Conservation (phyloP, 1,140 invertebrate genomes). For the Orius insidiosus region DNA sequence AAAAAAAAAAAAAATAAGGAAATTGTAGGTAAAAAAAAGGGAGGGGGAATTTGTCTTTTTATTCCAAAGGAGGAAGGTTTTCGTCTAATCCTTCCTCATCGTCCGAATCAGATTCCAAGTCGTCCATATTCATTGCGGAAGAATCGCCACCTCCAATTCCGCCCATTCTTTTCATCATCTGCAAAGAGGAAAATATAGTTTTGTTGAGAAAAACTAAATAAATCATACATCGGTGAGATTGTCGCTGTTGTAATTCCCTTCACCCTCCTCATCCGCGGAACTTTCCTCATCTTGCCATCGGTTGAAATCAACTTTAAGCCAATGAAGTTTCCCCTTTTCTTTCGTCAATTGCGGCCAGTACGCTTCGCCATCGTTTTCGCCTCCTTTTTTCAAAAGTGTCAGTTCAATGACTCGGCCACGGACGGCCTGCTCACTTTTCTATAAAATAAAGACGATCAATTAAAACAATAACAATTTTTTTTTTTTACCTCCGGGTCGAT, state of each 20-base stretch:
- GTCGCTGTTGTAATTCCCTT: too few relatives aligned
- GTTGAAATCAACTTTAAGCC: conserved; percentile 92
- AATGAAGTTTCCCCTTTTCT: conserved; percentile 79
- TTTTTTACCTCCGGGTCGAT: conserved; percentile 60
- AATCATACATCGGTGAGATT: too few relatives aligned
- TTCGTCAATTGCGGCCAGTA: conserved; percentile 80
- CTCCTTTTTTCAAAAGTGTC: conserved; percentile 43
- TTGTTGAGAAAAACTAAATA: too few relatives aligned
- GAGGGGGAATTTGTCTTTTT: too few relatives aligned
- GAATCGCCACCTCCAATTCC: conserved; percentile 27
- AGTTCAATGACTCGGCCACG: conserved; percentile 61
- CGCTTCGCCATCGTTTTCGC: conserved; percentile 46
- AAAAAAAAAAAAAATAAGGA: too few relatives aligned
- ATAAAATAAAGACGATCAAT: conserved; percentile 20
- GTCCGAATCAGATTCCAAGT: conserved; percentile 33
- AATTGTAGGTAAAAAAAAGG: too few relatives aligned
- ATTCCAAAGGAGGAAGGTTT: too few relatives aligned
- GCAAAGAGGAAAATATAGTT: too few relatives aligned
- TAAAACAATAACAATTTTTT: too few relatives aligned
- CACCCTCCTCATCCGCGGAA: too few relatives aligned
- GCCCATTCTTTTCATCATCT: conserved; percentile 42
- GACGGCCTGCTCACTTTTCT: conserved; percentile 36
- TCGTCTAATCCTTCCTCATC: conserved; percentile 37
- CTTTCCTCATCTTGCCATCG: conserved; percentile 38
- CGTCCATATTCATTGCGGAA: conserved; percentile 31